Conservation (phyloP, 2,888 invertebrate genomes). For the Sepioteuthis lessoniana region DNA sequence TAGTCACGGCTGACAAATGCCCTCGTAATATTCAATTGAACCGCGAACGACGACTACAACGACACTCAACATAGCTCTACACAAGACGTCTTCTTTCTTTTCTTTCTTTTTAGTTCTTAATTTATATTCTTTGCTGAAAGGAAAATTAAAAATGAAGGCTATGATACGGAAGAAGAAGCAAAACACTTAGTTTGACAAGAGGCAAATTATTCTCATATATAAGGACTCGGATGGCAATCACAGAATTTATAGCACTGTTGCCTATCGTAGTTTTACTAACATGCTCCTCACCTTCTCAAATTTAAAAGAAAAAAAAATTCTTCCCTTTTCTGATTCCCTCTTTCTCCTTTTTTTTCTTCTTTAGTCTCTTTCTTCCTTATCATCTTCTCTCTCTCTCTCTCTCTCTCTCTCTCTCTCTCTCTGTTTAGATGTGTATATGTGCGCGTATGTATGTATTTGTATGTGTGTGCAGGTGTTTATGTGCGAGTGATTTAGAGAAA, state of each 20-base stretch:
- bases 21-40: constrained; percentile 33
- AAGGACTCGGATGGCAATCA: background rate
- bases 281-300: too few species aligned
- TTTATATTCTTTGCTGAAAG: background rate
- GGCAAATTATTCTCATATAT: background rate
- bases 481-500: too few species aligned
- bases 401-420: background rate
- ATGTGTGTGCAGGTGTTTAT: too few species aligned
- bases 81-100: background rate
- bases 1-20: background rate
- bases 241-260: background rate
- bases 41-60: background rate
- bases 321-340: background rate
- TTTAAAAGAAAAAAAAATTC: background rate
- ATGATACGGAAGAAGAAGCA: background rate
- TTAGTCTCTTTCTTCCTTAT: background rate
- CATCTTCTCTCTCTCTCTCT: background rate
- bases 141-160: background rate
- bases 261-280: background rate
- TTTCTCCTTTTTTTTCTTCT: background rate
- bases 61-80: background rate
- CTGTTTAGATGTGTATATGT: too few species aligned
- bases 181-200: background rate
- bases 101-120: background rate
- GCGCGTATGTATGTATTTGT: too few species aligned